Percentiles rank a stretch among this genome's conserved stretches.
phyloP scores from a whole-genome alignment of 2,888 invertebrate genomes.

The Gonocerus acuteangulatus region DNA sequence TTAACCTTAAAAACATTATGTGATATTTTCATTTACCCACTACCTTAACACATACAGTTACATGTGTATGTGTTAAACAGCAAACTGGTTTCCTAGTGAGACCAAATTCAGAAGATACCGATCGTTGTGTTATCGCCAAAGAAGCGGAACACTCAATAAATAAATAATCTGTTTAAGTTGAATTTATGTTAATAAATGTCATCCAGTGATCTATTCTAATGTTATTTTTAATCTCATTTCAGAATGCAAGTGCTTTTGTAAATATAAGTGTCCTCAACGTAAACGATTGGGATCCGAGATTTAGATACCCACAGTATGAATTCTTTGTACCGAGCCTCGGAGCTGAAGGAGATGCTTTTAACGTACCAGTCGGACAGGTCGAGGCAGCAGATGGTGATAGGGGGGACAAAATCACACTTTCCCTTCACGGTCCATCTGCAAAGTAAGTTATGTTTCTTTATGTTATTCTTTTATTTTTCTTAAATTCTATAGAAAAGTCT shows the following conservation, averaged over 20 bases:
- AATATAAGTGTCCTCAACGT: conserved; percentile 75
- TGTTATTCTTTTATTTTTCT: background rate
- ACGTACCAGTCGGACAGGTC: conserved; percentile 47
- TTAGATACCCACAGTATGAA: conserved; percentile 80
- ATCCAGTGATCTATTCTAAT: too few relatives aligned
- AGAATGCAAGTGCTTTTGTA: conserved; percentile 79
- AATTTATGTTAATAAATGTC: too few relatives aligned
- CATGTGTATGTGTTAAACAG: too few relatives aligned
- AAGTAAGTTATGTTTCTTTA: conserved; percentile 44
- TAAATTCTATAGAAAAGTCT: background rate
- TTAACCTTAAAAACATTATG: too few relatives aligned
- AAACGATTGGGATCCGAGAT: conserved; percentile 90
- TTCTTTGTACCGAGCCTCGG: conserved; percentile 51
- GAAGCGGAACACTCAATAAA: too few relatives aligned
- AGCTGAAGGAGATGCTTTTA: conserved; percentile 29
- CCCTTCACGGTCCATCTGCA: conserved; percentile 62
- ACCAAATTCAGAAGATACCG: too few relatives aligned
- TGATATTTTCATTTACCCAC: too few relatives aligned
- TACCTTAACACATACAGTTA: too few relatives aligned
- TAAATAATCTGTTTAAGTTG: too few relatives aligned
- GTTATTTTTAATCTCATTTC: conserved; percentile 33
- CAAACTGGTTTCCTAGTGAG: too few relatives aligned
- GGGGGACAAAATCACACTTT: conserved; percentile 64
- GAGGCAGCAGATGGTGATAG: conserved; percentile 84
- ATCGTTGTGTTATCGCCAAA: too few relatives aligned